Evolutionary conservation across 2,888 invertebrate genomes (phyloP).

Genomic region (Oscheius sp.): DNA sequence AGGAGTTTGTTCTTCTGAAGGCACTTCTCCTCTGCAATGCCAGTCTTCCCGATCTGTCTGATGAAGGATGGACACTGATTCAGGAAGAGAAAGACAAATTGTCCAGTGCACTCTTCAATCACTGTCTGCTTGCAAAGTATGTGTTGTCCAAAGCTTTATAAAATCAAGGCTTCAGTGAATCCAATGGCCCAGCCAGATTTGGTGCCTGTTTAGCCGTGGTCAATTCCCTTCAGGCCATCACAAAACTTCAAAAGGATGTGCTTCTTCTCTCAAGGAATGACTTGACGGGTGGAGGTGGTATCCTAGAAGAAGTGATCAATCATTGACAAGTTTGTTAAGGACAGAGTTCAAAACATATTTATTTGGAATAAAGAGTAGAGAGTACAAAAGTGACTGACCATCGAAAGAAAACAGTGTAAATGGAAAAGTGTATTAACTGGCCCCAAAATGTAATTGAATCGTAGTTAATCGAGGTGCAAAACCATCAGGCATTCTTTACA

Average conservation of each 20-base stretch:
- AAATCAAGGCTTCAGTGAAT: slow-evolving; percentile 31
- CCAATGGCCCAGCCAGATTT: slow-evolving; percentile 45
- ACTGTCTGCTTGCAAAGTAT: slow-evolving; percentile 8
- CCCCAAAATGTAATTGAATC: too few species aligned
- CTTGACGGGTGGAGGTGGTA: not conserved
- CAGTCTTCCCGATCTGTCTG: slow-evolving; percentile 31
- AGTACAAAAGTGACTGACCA: too few species aligned
- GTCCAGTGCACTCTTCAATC: slow-evolving; percentile 2
- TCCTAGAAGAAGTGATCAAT: too few species aligned
- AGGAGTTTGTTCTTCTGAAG: slow-evolving; percentile 58
- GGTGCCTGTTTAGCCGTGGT: slow-evolving; percentile 42
- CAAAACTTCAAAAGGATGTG: slow-evolving; percentile 46
- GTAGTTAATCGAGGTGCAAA: too few species aligned
- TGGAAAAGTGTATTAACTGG: too few species aligned
- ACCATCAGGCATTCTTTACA: too few species aligned
- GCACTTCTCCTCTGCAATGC: slow-evolving; percentile 54
- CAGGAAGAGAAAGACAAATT: slow-evolving; percentile 13
- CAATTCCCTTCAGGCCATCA: slow-evolving; percentile 38
- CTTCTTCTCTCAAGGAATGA: slow-evolving; percentile 30
- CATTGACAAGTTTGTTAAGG: too few species aligned
- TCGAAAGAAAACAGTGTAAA: too few species aligned
- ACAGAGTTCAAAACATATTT: too few species aligned
- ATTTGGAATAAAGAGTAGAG: too few species aligned
- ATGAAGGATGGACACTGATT: not conserved
- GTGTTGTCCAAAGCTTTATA: not conserved